Percentiles rank a stretch among this genome's conserved stretches.
phyloP scores from a whole-genome alignment of 2,113 vertebrate genomes.

The human (Homo sapiens) region GRCh38 chr1:50458001-50458500 shows the following conservation, averaged over 20 bases:
- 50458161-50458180: no score
- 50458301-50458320: constrained; percentile 14
- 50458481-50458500: neutral
- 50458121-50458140: no score
- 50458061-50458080: no score
- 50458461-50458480: constrained; percentile 32
- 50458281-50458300: constrained; percentile 32
- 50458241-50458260: constrained; percentile 40
- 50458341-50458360: neutral
- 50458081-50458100: no score
- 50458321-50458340: constrained; percentile 34
- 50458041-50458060: no score
- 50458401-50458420: constrained; percentile 33
- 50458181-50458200: no score
- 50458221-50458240: constrained; percentile 54
- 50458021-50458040: no score
- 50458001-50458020: no score
- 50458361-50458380: constrained; percentile 36
- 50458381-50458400: constrained; percentile 12
- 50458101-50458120: no score
- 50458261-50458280: neutral
- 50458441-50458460: neutral
- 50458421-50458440: constrained; percentile 43
- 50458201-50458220: neutral
- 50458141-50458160: no score